phyloP scores from a whole-genome alignment of 2,888 invertebrate genomes.

The Autographa pulchrina region DNA sequence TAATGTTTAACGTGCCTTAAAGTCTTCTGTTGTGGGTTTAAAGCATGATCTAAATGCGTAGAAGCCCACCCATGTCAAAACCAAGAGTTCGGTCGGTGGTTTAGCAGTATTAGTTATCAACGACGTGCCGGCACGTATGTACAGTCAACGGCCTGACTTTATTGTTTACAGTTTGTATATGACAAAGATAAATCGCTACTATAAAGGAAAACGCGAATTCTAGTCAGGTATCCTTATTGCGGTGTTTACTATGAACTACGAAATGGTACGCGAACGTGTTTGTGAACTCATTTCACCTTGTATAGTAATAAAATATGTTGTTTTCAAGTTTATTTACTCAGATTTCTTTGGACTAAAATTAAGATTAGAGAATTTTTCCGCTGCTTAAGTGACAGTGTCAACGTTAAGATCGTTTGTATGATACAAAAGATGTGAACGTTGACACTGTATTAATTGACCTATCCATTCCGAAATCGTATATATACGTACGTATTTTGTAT shows the following conservation, averaged over 20 bases:
- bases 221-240: conserved; percentile 39
- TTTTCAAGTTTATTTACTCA: background rate
- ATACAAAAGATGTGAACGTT: too few species aligned
- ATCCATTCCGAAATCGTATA: too few species aligned
- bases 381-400: too few species aligned
- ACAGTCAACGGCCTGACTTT: conserved; percentile 55
- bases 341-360: background rate
- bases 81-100: conserved; percentile 66
- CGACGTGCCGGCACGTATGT: conserved; percentile 77
- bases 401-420: too few species aligned
- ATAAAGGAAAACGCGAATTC: conserved; percentile 45
- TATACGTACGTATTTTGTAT: too few species aligned
- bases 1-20: background rate
- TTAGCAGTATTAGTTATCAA: conserved; percentile 59
- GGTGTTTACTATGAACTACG: conserved; percentile 39
- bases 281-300: conserved; percentile 9
- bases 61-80: conserved; percentile 65
- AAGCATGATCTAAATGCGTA: conserved; percentile 40
- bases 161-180: conserved; percentile 53
- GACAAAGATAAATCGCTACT: conserved; percentile 48
- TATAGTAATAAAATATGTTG: background rate
- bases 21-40: conserved; percentile 6
- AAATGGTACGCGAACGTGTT: conserved; percentile 10
- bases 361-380: background rate
- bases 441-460: too few species aligned